Evolutionary conservation across 2,113 vertebrate species (phyloP).

Genomic region (Podiceps cristatus): DNA sequence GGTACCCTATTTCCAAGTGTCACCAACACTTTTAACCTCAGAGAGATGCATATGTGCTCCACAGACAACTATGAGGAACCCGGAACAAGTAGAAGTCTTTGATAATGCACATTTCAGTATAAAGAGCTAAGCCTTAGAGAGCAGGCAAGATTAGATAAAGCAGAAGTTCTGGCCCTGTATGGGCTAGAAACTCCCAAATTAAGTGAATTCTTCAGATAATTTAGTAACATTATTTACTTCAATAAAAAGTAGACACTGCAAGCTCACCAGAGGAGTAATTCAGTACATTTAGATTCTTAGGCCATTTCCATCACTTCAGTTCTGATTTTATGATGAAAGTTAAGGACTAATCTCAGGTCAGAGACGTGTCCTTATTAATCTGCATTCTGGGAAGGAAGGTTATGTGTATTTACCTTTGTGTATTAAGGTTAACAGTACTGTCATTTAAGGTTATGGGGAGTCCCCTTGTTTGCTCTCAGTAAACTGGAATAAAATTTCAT

Average conservation of each 20-base stretch:
- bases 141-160: not conserved
- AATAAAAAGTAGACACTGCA: not conserved
- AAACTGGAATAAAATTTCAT: not conserved
- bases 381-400: not conserved
- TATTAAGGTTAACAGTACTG: not conserved
- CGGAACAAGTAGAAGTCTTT: not conserved
- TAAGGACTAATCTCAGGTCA: not conserved
- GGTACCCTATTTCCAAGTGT: conserved; percentile 8
- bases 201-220: not conserved
- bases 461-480: not conserved
- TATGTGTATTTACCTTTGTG: not conserved
- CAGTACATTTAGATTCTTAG: not conserved
- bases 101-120: not conserved
- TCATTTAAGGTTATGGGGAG: not conserved
- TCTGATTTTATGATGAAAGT: not conserved
- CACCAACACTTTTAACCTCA: not conserved
- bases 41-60: not conserved
- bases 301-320: not conserved
- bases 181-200: not conserved
- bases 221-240: not conserved
- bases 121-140: not conserved
- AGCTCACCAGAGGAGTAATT: not conserved
- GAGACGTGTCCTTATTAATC: not conserved
- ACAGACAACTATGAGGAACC: not conserved
- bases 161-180: not conserved